A percentile compares a stretch with the other conserved stretches of the same genome.
Evolutionary conservation across 2,888 invertebrate genomes (phyloP).

Genomic region (Dascillus cervinus): DNA sequence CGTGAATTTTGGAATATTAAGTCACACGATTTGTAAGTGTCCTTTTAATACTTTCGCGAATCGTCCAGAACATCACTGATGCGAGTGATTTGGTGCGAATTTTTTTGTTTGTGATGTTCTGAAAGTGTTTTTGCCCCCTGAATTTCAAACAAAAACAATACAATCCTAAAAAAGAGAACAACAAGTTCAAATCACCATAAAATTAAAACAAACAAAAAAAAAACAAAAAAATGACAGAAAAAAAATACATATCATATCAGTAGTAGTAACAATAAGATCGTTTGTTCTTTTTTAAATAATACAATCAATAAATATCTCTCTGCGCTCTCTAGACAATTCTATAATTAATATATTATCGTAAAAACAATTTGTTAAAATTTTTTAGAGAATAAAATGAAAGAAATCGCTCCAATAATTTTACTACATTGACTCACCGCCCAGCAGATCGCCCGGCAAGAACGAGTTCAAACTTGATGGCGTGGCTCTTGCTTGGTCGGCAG

Average conservation of each 20-base stretch:
- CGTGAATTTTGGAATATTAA: constrained; percentile 18
- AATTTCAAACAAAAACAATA: constrained; percentile 6
- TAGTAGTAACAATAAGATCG: constrained; percentile 21
- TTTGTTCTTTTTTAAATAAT: constrained; percentile 24
- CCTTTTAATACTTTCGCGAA: no score
- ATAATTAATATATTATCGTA: no score
- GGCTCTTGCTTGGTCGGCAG: constrained; percentile 67
- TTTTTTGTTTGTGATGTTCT: no score
- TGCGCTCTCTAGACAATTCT: constrained; percentile 7
- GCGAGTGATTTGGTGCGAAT: no score
- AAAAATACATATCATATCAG: constrained; percentile 20
- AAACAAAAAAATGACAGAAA: constrained; percentile 21
- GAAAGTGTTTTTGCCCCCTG: no score
- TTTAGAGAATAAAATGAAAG: no score
- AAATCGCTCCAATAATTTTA: constrained; percentile 20
- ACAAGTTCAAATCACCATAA: constrained; percentile 12
- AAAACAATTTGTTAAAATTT: no score
- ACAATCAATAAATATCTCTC: constrained; percentile 21
- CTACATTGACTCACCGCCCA: constrained; percentile 82
- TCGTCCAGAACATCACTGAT: no score
- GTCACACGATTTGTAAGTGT: no score
- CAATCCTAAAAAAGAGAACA: constrained; percentile 3
- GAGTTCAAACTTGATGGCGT: constrained; percentile 81
- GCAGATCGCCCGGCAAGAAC: constrained; percentile 79
- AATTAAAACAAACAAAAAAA: constrained; percentile 17